Evolutionary conservation across 2,888 invertebrate genomes (phyloP), one percentile per base, ranked within the genome.

Genomic region (Zootermopsis nevadensis): DNA sequence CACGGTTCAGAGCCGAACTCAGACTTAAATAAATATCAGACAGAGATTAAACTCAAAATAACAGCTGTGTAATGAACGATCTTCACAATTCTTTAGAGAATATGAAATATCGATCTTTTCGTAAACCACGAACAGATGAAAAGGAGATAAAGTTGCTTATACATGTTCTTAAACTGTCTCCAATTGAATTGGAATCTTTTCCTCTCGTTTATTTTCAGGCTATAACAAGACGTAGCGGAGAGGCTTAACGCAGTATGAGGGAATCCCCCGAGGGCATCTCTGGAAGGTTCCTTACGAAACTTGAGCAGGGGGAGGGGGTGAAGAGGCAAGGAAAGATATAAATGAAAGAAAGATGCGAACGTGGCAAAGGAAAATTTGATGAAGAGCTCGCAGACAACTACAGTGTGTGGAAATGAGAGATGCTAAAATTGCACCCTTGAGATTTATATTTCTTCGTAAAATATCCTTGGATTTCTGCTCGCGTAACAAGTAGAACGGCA

Each of bases 111-210:
- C 48, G 48, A 48, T 48, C 48, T 48, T 12, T 15, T 15, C 48
- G 48, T 48, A 27, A 60, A 60, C n/a, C 60, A 60, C 27, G 60
- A 60, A 27, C n/a, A 60, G 60, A 60, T 60, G 60, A 60, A 60
- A 60, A 60, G 60, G 60, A 27, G 69, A 69, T 19, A 69, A 69
- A 69, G 19, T 69, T 69, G 31, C 30, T 69, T 69, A 69, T 69
- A 19, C 69, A 31, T 66, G 27, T 69, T 38, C 74, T 74, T 74
- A 38, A 74, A 74, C 35, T 74, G 74, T 74, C 35, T 38, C 38
- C 38, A 74, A 74, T 74, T 74, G 38, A 38, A 38, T 74, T 74
- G 35, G n/a, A 74, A 74, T 74, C 35, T 38, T 38, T 33, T 38
- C 74, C 27, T 10, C 74, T 27, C 35, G 74, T 38, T 74, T 74